Evolutionary conservation across 2,797 vertebrate genomes (phyloP), one percentile per base, ranked within the genome.

Genomic region (Taeniopygia guttata): DNA sequence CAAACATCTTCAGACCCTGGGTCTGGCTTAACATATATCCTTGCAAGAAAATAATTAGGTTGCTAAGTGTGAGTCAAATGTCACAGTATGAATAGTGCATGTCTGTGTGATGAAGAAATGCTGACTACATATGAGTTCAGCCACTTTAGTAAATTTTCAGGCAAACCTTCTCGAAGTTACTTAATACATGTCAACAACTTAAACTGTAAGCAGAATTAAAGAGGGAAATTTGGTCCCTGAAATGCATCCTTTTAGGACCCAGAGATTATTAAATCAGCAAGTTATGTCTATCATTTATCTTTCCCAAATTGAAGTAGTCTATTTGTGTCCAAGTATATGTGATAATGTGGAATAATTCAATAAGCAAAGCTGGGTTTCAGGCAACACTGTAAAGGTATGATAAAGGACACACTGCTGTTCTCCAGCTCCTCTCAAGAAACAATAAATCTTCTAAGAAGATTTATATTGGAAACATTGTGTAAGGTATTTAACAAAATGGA

Each of bases 21-120:
- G 75, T 55, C 78, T 92, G 89, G 68, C 95, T 96, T 95, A 97
- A 95, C 55, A 96, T 56, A 90, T 8, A 88, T 78, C 84, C 42
- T 94, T 95, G 92, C 70, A 96, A 96, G 94, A 96, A 97, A 96
- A 96, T 96, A 96, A 97, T 96, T 96, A 89, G 59, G 94, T 96
- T 89, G 89, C 91, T 97, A 96, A 95, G 84, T 89, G 91, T 96
- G 96, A 97, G 86, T 96, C 91, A 96, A 95, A 96, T 96, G 94
- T 95, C 87, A 96, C 29, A 30, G 96, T 97, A 96, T 51, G 76
- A 96, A 87, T 51, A 85, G 81, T 89, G 94, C 63, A n/a, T 96
- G 89, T 87, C 91, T 95, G 72, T 87, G 69, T 90, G 91, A 96
- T 96, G 96, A 97, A 97, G 95, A 96, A 97, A 96, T 96, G 85